These are phyloP conservation scores for Bos indicus DNA, from an alignment of 2,113 vertebrate genomes.

Conservation along the genomic window DNA sequence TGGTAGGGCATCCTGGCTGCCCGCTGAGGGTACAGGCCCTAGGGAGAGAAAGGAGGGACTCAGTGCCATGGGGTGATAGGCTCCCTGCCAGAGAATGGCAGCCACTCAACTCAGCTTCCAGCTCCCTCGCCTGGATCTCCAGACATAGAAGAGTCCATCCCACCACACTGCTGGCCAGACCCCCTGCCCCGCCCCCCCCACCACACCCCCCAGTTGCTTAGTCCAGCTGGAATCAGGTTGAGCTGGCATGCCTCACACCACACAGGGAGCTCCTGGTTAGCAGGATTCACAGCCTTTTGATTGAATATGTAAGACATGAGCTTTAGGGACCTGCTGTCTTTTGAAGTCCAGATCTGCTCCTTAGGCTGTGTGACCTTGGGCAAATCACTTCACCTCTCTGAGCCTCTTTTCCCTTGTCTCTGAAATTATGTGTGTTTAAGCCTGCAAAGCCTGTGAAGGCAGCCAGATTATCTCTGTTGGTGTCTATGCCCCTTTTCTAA, in stretches of 20 bases:
- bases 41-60: conserved; percentile 1
- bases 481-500: background rate
- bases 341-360: background rate
- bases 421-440: background rate
- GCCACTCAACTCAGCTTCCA: background rate
- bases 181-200: rapidly evolving
- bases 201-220: rapidly evolving
- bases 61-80: rapidly evolving
- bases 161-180: background rate
- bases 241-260: background rate
- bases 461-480: background rate
- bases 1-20: conserved; percentile 64
- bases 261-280: background rate
- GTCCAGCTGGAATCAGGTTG: background rate
- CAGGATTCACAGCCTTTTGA: background rate
- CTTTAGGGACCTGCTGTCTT: background rate
- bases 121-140: background rate
- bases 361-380: background rate
- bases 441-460: too few relatives aligned
- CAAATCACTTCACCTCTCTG: background rate
- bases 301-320: background rate
- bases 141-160: background rate
- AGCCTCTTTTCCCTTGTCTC: background rate
- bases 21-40: conserved; percentile 66
- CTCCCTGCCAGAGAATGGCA: background rate